Base-by-base conservation (phyloP, 2,797 vertebrate genomes). In the Gymnothorax reevesii region DNA sequence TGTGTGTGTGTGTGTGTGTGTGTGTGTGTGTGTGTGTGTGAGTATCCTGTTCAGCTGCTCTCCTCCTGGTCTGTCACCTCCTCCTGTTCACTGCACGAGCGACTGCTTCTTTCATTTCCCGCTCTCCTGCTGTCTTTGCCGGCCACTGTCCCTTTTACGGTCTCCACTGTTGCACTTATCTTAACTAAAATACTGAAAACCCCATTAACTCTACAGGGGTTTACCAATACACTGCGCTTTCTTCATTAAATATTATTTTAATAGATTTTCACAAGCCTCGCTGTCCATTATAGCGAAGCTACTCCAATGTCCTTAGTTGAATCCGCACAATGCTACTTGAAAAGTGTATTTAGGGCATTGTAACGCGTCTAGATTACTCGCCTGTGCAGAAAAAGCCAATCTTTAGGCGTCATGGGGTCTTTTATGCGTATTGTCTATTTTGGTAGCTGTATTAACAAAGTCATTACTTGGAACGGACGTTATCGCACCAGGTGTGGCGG, bases 211-310 rank as follows among this genome's bases (percentile, higher is more conserved):
- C 27, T 6, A 20, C 73, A 77, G 73, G 20, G 55, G 20, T 57
- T 60, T 54, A 84, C 49, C 60, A 84, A n/a, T 59, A 49, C 20
- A 42, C 73, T 57, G 52, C 22, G 20, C 57, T 85, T 33, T 85
- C 9, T 54, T 69, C 17, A 52, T 79, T 79, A 7, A 79, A 54
- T 15, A 79, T 49, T 42, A 79, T 79, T 79, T 49, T 79, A 77
- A 77, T 49, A 42, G 73, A 77, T 77, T 77, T 77, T 77, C 73
- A 77, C 33, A 20, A 77, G 73, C 15, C 73, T 77, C 33, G 20
- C 15, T 49, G 12, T 33, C 4, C 33, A 77, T 77, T 77, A 49
- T 52, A 52, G 73, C n/a, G 52, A 54, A 22, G 49, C 17, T 55
- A 7, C 20, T 54, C 77, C 77, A 7, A 80, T 80, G 77, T 55